These are phyloP conservation scores for Ostrea denselamellosa DNA, from an alignment of 1,140 invertebrate genomes.

Conservation along the genomic window DNA sequence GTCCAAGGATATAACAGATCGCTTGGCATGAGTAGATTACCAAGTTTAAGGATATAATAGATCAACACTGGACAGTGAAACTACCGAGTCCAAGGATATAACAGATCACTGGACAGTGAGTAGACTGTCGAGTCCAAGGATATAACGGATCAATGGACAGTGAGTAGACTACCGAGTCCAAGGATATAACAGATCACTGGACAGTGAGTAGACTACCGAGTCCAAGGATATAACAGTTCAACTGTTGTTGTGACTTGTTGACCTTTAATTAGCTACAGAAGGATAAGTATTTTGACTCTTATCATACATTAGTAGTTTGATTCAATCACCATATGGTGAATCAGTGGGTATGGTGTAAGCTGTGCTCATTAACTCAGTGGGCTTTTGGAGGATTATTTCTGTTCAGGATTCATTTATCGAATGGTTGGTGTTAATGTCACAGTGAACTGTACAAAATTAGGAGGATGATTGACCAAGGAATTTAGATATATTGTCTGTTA, in stretches of 20 bases:
- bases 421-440: background rate
- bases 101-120: too few relatives aligned
- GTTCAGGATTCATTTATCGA: background rate
- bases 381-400: background rate
- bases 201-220: too few relatives aligned
- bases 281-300: background rate
- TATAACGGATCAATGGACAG: too few relatives aligned
- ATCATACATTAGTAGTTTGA: background rate
- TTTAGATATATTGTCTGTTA: background rate
- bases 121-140: too few relatives aligned
- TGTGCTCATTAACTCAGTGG: background rate
- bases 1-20: too few relatives aligned
- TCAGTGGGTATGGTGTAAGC: background rate
- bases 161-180: too few relatives aligned
- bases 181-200: too few relatives aligned
- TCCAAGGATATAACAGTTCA: too few relatives aligned
- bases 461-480: background rate
- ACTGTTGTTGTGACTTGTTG: background rate
- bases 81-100: too few relatives aligned
- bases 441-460: background rate
- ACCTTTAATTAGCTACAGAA: background rate
- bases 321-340: background rate
- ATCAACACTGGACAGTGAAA: too few relatives aligned
- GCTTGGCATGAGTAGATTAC: too few relatives aligned
- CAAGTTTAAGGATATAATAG: too few relatives aligned